Evolutionary conservation across 2,888 invertebrate species (phyloP).

Genomic region (Calameuta idolon): DNA sequence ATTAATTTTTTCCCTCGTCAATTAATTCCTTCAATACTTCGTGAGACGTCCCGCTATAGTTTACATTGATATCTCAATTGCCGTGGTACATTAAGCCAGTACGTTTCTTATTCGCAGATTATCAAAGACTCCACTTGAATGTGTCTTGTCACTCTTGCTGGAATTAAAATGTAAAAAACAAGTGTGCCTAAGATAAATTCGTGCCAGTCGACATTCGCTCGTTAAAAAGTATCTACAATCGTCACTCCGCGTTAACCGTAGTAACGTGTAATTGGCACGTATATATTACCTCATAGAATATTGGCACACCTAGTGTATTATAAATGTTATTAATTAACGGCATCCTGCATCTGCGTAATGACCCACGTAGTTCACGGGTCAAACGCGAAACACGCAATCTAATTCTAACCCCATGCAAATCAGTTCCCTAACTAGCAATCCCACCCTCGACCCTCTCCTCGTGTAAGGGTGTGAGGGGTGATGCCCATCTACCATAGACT

Average conservation of each 20-base stretch:
- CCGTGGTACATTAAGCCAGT: background rate
- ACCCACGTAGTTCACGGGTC: slow-evolving; percentile 23
- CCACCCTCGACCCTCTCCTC: slow-evolving; percentile 47
- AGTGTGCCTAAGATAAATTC: background rate
- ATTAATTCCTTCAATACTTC: background rate
- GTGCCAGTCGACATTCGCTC: background rate
- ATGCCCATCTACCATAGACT: background rate
- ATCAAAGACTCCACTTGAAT: background rate
- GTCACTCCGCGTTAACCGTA: background rate
- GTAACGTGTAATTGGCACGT: background rate
- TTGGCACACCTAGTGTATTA: background rate
- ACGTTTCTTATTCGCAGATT: background rate
- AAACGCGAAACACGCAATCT: slow-evolving; percentile 43
- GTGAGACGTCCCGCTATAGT: background rate
- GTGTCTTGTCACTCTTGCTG: background rate
- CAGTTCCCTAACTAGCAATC: slow-evolving; percentile 43
- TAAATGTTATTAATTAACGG: background rate
- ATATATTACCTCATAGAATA: background rate
- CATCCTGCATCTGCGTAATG: background rate
- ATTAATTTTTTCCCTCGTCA: background rate
- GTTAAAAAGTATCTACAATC: background rate
- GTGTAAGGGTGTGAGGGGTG: background rate
- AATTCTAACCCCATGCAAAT: slow-evolving; percentile 52
- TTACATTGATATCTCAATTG: background rate
- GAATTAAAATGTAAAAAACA: background rate